Conservation (phyloP, 2,888 invertebrate species). For the Clunio marinus region DNA sequence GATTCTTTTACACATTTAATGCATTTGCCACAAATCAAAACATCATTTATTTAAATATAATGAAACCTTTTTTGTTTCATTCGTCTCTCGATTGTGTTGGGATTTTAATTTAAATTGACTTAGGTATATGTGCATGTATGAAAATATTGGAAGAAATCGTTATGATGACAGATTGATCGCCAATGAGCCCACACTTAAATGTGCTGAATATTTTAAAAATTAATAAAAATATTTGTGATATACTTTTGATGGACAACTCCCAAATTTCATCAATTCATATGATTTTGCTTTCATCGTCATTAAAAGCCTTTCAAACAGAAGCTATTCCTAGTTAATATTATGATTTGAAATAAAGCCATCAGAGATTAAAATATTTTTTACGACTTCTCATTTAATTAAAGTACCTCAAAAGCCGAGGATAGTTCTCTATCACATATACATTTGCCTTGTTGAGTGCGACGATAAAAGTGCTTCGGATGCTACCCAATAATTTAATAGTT, state of each 20-base stretch:
- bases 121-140: no score
- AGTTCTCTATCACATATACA: neutral
- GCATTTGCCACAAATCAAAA: conserved; percentile 38
- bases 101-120: neutral
- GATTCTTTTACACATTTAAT: conserved; percentile 29
- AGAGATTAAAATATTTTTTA: conserved; percentile 12
- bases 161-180: no score
- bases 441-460: neutral
- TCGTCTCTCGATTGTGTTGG: neutral
- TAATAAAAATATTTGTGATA: neutral
- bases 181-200: no score
- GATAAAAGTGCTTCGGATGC: neutral
- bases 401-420: neutral
- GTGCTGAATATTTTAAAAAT: neutral
- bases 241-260: no score
- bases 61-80: neutral
- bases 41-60: conserved; percentile 36
- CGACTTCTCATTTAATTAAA: conserved; percentile 4
- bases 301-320: conserved; percentile 1
- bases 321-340: neutral
- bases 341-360: conserved; percentile 11
- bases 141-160: no score
- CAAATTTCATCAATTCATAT: neutral
- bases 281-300: neutral
- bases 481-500: conserved; percentile 16